Evolutionary conservation across 2,888 invertebrate species (phyloP), one percentile per base, ranked within the genome.

Genomic region (Lypha dubia): DNA sequence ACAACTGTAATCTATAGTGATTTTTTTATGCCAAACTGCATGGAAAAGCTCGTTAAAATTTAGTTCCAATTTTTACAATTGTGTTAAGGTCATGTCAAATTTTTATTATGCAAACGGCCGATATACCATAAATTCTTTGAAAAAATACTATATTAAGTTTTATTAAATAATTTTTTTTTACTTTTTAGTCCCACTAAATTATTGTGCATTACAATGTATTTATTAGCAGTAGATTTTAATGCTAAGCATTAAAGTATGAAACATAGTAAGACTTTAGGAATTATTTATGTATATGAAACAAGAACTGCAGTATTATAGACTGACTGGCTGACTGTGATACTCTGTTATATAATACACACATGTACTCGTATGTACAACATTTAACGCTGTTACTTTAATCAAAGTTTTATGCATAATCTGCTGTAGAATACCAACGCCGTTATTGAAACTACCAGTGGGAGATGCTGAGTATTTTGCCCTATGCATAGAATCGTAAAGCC

Each of bases 401-500:
- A 74, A 70, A 83, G 74, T 83, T 79, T 46, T 83, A 79, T 79
- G 75, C 79, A 83, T 71, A 79, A 79, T 70, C 79, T 79, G n/a
- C 41, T 41, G 28, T 6, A 35, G 20, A 51, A 65, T 60, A 44
- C 24, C 75, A 71, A 75, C 58, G 41, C 58, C 44, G n/a, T n/a
- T n/a, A n/a, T 62, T 38, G 35, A 38, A 58, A 65, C 49, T 38
- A 75, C 5, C 22, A 51, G 67, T 35, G 35, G 13, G 8, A 49
- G 15, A 2, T 28, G 63, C n/a, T 35, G 17, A 38, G n/a, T 24
- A 41, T 53, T 63, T 51, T 53, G 9, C 11, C 38, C 62, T 22
- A 51, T 62, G n/a, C 62, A 9, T 38, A n/a, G 8, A 9, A 15
- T n/a, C 22, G 35, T 35, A 20, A 1, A 46, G 17, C 46, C 65